Base-by-base conservation (phyloP, 2,888 invertebrate genomes). In the Helicoverpa assulta region DNA sequence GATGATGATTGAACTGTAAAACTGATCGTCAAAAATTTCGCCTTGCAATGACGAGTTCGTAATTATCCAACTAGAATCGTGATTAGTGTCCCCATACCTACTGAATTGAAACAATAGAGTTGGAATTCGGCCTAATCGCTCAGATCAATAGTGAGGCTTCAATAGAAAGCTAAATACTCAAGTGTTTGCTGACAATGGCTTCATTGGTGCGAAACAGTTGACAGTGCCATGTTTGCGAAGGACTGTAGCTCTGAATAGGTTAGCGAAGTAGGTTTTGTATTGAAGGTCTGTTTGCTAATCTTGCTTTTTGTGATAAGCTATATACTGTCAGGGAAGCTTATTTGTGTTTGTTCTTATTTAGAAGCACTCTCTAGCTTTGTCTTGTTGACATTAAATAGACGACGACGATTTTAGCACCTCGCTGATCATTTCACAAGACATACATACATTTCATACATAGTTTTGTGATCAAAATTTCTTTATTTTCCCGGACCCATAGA, bases 61-160 rank as follows among this genome's bases (percentile, higher is more conserved):
- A 50, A 53, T 37, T 67, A 60, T 47, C 8, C 21, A 16, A 51
- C 29, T 54, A 43, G 51, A 58, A 50, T 19, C 18, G 18, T n/a
- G 33, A 53, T 57, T 53, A 58, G 37, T 62, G 37, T 63, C 56
- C 3, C 33, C 16, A 12, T 29, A 14, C 54, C 7, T 54, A 1
- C 16, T 18, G 7, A 19, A 29, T 19, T 19, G 70, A 12, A 54
- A 75, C 77, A 75, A 75, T 76, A 58, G 61, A 51, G 51, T 54
- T 64, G 63, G 69, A 59, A 57, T 33, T 47, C 47, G 12, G 33
- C 26, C 50, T 64, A 60, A 70, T 60, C 47, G 50, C 55, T 59
- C 59, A 51, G 60, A 76, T 59, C 55, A 54, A 57, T 26, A 18
- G 14, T n/a, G 50, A 12, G 63, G 52, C 40, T 40, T 52, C 50